These are phyloP conservation scores for Antechinus flavipes DNA, from an alignment of 2,113 vertebrate genomes.

Conservation along the genomic window DNA sequence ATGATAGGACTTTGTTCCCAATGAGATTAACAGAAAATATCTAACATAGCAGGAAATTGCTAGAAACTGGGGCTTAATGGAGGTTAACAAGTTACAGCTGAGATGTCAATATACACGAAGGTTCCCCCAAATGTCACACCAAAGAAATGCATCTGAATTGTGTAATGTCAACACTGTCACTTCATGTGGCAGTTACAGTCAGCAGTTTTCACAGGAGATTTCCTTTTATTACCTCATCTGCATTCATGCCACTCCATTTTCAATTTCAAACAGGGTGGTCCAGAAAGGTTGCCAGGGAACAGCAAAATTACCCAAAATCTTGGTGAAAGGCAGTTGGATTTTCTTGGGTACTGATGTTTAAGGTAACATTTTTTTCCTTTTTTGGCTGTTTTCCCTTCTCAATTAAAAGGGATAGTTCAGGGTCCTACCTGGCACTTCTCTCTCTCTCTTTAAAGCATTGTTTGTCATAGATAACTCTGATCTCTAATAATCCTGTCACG, in stretches of 20 bases:
- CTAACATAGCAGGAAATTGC: constrained; percentile 48
- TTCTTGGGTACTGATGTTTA: constrained; percentile 25
- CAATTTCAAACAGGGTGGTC: constrained; percentile 22
- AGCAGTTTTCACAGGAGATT: constrained; percentile 63
- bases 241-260: constrained; percentile 36
- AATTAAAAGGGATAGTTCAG: constrained; percentile 25
- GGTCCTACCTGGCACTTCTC: not conserved
- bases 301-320: not conserved
- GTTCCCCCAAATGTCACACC: constrained; percentile 20
- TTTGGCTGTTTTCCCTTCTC: constrained; percentile 11
- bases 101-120: constrained; percentile 2
- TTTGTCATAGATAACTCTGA: not conserved
- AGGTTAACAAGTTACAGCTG: constrained; percentile 28
- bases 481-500: not conserved
- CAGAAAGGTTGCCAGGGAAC: constrained; percentile 11
- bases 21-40: constrained; percentile 41
- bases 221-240: constrained; percentile 59
- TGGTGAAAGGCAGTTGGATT: constrained; percentile 22
- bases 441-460: not conserved
- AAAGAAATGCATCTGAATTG: constrained; percentile 35
- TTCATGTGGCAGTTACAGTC: constrained; percentile 47
- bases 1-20: not conserved
- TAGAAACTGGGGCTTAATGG: constrained; percentile 28
- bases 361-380: not conserved
- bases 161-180: constrained; percentile 6